Evolutionary conservation across 2,113 vertebrate species (phyloP).

Genomic region (Brachyhypopomus occidentalis): DNA sequence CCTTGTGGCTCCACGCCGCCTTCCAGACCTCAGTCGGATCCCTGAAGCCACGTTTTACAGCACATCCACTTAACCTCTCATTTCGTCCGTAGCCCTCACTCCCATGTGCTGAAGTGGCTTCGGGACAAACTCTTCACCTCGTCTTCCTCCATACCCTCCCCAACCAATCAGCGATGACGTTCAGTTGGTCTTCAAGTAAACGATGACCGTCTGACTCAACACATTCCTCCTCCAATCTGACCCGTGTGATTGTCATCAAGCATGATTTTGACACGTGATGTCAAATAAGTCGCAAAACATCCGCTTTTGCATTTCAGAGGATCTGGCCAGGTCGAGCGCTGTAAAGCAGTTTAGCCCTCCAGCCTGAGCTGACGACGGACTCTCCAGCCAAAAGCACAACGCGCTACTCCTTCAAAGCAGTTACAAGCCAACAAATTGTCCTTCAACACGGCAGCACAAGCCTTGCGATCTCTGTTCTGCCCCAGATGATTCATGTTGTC

Average conservation of each 20-base stretch:
- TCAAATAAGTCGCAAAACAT: background rate
- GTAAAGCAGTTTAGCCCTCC: background rate
- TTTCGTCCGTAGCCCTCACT: conserved; percentile 3
- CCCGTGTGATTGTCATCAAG: background rate
- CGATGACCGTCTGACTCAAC: background rate
- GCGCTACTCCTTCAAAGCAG: background rate
- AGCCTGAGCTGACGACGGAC: background rate
- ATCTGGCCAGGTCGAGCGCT: too few relatives aligned
- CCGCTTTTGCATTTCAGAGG: background rate
- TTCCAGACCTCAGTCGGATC: conserved; percentile 2
- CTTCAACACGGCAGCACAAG: conserved; percentile 22
- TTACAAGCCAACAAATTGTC: conserved; percentile 17
- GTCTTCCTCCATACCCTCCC: conserved; percentile 25
- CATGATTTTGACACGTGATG: conserved; percentile 24
- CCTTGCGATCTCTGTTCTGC: conserved; percentile 7
- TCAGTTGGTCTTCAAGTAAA: background rate
- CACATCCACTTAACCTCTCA: too few relatives aligned
- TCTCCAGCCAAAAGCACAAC: conserved; percentile 31
- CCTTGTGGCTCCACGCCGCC: background rate
- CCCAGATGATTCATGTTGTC: background rate
- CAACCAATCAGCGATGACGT: background rate
- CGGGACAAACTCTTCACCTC: conserved; percentile 18
- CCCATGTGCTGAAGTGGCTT: conserved; percentile 7
- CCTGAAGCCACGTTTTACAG: background rate
- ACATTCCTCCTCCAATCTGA: conserved; percentile 32